Base-by-base conservation (phyloP, 2,113 vertebrate species). In the Cichladusa arquata region DNA sequence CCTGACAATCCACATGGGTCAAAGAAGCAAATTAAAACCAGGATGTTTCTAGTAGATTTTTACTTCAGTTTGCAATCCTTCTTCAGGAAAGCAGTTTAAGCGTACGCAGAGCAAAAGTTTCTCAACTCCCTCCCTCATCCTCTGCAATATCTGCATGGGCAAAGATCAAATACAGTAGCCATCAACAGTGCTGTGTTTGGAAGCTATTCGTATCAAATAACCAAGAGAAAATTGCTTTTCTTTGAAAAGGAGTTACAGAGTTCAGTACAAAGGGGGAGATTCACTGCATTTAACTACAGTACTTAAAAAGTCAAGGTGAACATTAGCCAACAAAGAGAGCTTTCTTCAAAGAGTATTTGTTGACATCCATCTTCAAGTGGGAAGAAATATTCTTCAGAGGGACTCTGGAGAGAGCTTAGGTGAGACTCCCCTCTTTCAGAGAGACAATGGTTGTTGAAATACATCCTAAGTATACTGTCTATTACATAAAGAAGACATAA, bases 191-290 rank as follows among this genome's bases (percentile, higher is more conserved):
- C 38, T 51, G n/a, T n/a, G 62, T 80, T 83, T 83, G 67, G 80
- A 38, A 78, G 84, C 25, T 57, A 81, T 60, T 72, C 33, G 64
- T 72, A 93, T 70, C 58, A 58, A 93, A 95, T 33, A 91, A 51
- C 34, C 38, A 51, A 73, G 65, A 66, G 48, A 87, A 95, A 94
- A 73, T 19, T 88, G 71, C 47, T 88, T 95, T 66, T 78, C 69
- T 94, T 88, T 86, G 87, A 85, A 94, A 92, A 86, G 83, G 36
- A 91, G 81, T 45, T 80, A 66, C 29, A 62, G 74, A 79, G 34
- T 79, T 92, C 48, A 85, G 16, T 9, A 92, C 12, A 80, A 90
- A 90, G 28, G 33, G 45, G 80, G 48, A 92, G 67, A 92, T 38
- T 80, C 74, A 50, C 45, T 72, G 45, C 58, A 77, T 93, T 96